A percentile compares a stretch with the other conserved stretches of the same genome.
These are phyloP conservation scores for Trididemnum clinides DNA, from an alignment of 23 tunicate genomes.

Conservation along the genomic window DNA sequence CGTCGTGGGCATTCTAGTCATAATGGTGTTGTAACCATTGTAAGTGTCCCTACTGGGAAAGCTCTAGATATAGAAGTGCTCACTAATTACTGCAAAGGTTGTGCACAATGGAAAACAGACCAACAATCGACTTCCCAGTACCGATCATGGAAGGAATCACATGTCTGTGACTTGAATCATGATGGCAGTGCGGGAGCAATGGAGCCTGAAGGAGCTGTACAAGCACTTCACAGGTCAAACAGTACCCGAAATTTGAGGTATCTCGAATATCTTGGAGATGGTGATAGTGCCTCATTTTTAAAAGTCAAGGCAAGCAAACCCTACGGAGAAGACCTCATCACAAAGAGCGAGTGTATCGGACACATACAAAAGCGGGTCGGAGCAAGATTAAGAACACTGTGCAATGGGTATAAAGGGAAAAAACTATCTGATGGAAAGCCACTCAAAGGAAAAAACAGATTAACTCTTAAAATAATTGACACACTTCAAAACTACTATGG, in stretches of 20 bases:
- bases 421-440: not conserved
- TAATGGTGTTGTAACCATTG: not conserved
- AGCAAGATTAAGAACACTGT: not conserved
- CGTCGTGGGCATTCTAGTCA: not conserved
- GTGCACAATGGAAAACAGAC: too few relatives aligned
- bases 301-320: not conserved
- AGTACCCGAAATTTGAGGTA: not conserved
- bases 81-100: not conserved
- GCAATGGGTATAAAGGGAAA: not conserved
- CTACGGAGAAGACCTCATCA: not conserved
- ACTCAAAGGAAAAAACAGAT: not conserved
- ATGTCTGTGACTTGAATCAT: not conserved
- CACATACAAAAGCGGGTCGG: not conserved
- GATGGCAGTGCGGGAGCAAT: not conserved
- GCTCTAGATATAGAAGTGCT: not conserved
- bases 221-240: not conserved
- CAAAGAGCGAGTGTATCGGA: not conserved
- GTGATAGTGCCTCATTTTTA: constrained; percentile 6
- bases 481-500: constrained; percentile 5
- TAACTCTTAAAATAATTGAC: not conserved
- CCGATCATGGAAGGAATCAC: not conserved
- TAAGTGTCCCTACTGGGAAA: not conserved
- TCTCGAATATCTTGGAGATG: not conserved
- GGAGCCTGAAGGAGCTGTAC: not conserved
- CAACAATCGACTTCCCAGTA: not conserved